phyloP scores from a whole-genome alignment of 2,888 invertebrate genomes.

The Tachystola acroxantha region DNA sequence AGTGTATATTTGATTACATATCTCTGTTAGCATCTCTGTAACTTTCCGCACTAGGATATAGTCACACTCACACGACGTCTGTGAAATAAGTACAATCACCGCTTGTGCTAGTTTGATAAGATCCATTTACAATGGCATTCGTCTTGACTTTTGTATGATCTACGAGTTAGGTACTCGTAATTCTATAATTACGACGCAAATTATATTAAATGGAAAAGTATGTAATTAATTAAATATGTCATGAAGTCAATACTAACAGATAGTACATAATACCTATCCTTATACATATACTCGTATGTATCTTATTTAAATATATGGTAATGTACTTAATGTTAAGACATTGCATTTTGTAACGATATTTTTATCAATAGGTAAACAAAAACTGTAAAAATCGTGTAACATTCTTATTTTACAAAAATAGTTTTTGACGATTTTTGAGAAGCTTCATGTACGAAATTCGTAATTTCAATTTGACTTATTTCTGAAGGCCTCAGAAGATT shows the following conservation, averaged over 20 bases:
- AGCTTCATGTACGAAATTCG: too few species aligned
- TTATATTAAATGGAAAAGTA: neutral
- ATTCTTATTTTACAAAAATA: too few species aligned
- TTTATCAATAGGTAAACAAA: too few species aligned
- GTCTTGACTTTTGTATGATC: neutral
- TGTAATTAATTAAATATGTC: neutral
- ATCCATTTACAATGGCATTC: slow-evolving; percentile 1
- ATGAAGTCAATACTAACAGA: slow-evolving; percentile 1
- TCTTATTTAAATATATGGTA: too few species aligned
- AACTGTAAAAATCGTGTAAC: too few species aligned
- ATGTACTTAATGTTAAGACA: too few species aligned
- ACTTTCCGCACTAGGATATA: slow-evolving; percentile 14
- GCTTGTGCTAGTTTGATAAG: slow-evolving; percentile 9
- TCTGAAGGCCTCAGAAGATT: too few species aligned
- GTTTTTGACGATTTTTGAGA: too few species aligned
- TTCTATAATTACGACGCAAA: slow-evolving; percentile 2
- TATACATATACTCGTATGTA: too few species aligned
- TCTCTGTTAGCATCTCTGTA: slow-evolving; percentile 13
- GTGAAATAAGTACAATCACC: slow-evolving; percentile 1
- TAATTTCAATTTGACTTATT: too few species aligned
- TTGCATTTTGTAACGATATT: too few species aligned
- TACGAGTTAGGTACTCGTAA: neutral
- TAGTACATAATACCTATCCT: too few species aligned
- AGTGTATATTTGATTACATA: slow-evolving; percentile 16
- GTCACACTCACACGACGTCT: neutral